These are phyloP conservation scores for Octonoba sinensis DNA, from an alignment of 2,888 invertebrate genomes.

Conservation along the genomic window DNA sequence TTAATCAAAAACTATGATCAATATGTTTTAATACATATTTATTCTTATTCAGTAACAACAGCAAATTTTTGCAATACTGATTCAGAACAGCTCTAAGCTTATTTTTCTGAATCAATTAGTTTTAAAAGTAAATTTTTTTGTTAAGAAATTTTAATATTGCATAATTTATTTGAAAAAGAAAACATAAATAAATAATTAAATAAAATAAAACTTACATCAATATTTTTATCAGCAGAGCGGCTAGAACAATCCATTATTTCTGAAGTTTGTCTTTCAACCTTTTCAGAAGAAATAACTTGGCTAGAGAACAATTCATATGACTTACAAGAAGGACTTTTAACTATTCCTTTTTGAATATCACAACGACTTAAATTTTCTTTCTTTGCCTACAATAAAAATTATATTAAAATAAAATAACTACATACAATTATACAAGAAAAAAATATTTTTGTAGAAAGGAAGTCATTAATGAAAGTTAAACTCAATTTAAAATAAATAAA, in stretches of 20 bases:
- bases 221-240: constrained; percentile 40
- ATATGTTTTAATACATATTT: too few relatives aligned
- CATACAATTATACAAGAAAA: background rate
- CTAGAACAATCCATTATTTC: constrained; percentile 43
- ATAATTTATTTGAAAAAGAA: background rate
- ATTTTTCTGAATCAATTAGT: too few relatives aligned
- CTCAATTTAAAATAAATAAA: too few relatives aligned
- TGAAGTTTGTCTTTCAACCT: constrained; percentile 41
- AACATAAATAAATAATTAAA: background rate
- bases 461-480: too few relatives aligned
- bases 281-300: constrained; percentile 53
- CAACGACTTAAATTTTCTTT: constrained; percentile 36
- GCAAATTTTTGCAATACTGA: too few relatives aligned
- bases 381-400: background rate
- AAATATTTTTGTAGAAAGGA: too few relatives aligned
- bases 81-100: too few relatives aligned
- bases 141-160: too few relatives aligned
- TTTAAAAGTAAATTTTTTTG: too few relatives aligned
- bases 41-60: too few relatives aligned
- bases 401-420: background rate
- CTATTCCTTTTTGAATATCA: constrained; percentile 52
- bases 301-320: constrained; percentile 56
- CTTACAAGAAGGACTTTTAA: constrained; percentile 58
- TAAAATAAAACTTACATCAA: constrained; percentile 26
- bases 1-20: too few relatives aligned